Evolutionary conservation across 2,888 invertebrate genomes (phyloP).

Genomic region (Synanthedon andrenaeformis): DNA sequence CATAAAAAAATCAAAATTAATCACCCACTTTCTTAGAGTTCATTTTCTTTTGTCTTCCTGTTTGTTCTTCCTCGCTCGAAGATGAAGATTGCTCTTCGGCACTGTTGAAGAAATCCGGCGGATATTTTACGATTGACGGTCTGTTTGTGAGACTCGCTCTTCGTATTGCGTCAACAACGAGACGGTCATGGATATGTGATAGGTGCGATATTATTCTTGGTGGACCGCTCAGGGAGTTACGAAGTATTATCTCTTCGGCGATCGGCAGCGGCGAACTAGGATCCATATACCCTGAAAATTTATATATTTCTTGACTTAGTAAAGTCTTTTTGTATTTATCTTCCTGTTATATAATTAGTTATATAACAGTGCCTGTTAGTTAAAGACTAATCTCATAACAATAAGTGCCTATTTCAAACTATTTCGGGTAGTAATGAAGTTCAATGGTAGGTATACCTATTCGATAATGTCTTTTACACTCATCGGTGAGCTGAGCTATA

Average conservation of each 20-base stretch:
- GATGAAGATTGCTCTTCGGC: slow-evolving; percentile 44
- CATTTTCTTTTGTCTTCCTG: slow-evolving; percentile 9
- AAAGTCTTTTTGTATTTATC: background rate
- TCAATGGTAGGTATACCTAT: too few species aligned
- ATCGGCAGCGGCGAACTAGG: slow-evolving; percentile 26
- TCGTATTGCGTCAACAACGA: slow-evolving; percentile 52
- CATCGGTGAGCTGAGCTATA: too few species aligned
- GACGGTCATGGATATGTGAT: slow-evolving; percentile 38
- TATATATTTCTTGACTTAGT: too few species aligned
- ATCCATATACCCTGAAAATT: slow-evolving; percentile 39
- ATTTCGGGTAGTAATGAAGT: background rate
- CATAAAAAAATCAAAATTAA: background rate
- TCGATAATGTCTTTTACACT: too few species aligned
- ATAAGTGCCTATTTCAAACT: background rate
- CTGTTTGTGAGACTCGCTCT: slow-evolving; percentile 50
- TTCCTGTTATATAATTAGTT: background rate
- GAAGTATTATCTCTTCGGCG: slow-evolving; percentile 25
- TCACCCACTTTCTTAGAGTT: slow-evolving; percentile 9
- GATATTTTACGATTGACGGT: slow-evolving; percentile 51
- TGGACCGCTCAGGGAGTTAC: slow-evolving; percentile 25
- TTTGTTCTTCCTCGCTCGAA: slow-evolving; percentile 42
- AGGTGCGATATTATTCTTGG: slow-evolving; percentile 32
- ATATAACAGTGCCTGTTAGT: too few species aligned
- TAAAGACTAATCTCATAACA: background rate
- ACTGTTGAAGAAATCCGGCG: slow-evolving; percentile 48